These are phyloP conservation scores for Hestina assimilis DNA, from an alignment of 1,140 invertebrate genomes.

Conservation along the genomic window DNA sequence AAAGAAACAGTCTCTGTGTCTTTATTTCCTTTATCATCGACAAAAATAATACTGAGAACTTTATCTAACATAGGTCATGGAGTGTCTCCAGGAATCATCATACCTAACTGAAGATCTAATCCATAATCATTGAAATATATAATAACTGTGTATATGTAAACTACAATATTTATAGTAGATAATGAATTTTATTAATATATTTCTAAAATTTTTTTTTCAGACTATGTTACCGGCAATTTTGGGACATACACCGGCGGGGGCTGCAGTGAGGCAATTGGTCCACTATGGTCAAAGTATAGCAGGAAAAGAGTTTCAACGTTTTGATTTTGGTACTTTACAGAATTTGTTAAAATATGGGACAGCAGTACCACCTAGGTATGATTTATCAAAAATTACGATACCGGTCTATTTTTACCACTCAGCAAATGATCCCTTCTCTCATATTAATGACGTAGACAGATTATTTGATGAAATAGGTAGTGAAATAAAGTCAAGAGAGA, in stretches of 20 bases:
- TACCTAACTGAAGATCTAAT: no score
- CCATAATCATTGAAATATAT: no score
- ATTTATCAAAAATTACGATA: constrained; percentile 79
- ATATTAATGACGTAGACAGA: constrained; percentile 79
- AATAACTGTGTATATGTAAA: no score
- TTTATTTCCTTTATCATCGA: no score
- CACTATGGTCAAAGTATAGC: constrained; percentile 86
- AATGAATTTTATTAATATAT: no score
- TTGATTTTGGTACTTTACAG: constrained; percentile 79
- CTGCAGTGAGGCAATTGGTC: constrained; percentile 87
- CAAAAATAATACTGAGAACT: no score
- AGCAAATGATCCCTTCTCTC: constrained; percentile 85
- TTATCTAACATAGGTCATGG: no score
- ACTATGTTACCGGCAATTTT: constrained; percentile 86
- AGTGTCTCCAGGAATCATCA: no score
- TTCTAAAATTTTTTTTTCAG: constrained; percentile 69
- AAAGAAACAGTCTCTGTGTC: no score
- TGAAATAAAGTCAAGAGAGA: constrained; percentile 73
- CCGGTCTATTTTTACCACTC: constrained; percentile 87
- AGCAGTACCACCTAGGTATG: constrained; percentile 79
- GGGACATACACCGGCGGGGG: constrained; percentile 89
- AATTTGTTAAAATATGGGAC: constrained; percentile 80
- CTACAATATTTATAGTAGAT: no score
- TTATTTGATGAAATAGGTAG: constrained; percentile 79
- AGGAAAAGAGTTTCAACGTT: constrained; percentile 81